Base-by-base conservation (phyloP, 2,888 invertebrate species). In the Pseudanteris insignis region DNA sequence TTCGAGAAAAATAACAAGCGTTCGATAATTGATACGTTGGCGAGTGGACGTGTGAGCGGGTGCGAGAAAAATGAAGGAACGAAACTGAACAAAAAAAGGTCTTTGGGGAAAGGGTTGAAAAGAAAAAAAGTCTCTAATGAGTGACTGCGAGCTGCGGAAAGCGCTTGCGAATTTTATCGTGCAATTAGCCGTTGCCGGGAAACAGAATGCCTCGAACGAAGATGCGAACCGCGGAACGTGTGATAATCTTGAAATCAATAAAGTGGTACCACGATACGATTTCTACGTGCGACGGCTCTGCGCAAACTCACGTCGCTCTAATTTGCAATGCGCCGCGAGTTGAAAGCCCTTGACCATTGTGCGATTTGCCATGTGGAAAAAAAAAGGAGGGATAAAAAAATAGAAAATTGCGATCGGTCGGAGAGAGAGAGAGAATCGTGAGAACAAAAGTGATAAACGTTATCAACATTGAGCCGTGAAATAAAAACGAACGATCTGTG, bases 241-340 rank as follows among this genome's bases (percentile, higher is more conserved):
- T 69, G 74, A 76, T 77, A 76, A 77, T 77, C 76, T 75, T 69
- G 74, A 75, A 76, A 78, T 78, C 78, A 75, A 77, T 77, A 74
- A 75, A 75, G 71, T 70, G 69, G 71, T 70, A 68, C 65, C 69
- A 50, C 64, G 65, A 64, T 70, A 65, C 65, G 67, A 71, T 70
- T 69, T 70, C 71, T 54, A 48, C 51, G 48, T 54, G 55, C 46
- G n/a, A 40, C 47, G 61, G 37, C 32, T 50, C 54, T 66, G 69
- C 70, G 71, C 70, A 67, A 61, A 59, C 43, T 61, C 64, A 59
- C 53, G 53, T 62, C 54, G 63, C 55, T 48, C 59, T 69, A 68
- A 72, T 69, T 70, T 69, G 53, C 59, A 60, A 63, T 54, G 55
- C 64, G 38, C 61, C 43, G 44, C 34, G 41, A 48, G 32, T 51